phyloP scores from a whole-genome alignment of 2,797 vertebrate genomes.

The Oceanodroma leucorhoa region DNA sequence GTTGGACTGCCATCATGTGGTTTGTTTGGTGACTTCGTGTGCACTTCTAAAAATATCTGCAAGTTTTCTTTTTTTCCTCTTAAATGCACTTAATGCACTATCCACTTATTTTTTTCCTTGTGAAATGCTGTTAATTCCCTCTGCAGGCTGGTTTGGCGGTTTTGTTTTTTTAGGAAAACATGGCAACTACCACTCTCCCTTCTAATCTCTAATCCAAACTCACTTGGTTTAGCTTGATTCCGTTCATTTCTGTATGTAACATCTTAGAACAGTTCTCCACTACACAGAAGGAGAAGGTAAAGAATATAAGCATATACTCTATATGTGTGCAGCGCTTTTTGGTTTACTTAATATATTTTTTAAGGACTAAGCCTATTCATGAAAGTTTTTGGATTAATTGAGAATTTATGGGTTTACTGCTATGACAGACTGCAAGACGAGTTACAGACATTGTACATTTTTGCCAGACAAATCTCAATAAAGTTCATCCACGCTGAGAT shows the following conservation, averaged over 20 bases:
- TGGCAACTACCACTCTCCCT: not conserved
- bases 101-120: not conserved
- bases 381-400: not conserved
- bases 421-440: not conserved
- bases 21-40: not conserved
- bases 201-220: not conserved
- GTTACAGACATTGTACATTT: not conserved
- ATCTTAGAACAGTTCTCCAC: not conserved
- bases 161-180: not conserved
- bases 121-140: not conserved
- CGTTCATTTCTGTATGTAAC: not conserved
- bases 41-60: not conserved
- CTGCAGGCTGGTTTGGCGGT: not conserved
- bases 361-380: not conserved
- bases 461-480: not conserved
- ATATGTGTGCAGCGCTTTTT: not conserved
- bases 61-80: not conserved
- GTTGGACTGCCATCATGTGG: constrained; percentile 41
- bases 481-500: not conserved
- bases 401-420: not conserved
- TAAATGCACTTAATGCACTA: not conserved
- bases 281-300: not conserved
- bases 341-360: not conserved
- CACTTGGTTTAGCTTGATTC: not conserved
- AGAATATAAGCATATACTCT: not conserved